phyloP scores from a whole-genome alignment of 2,113 vertebrate genomes.

The Epinephelus lanceolatus region DNA sequence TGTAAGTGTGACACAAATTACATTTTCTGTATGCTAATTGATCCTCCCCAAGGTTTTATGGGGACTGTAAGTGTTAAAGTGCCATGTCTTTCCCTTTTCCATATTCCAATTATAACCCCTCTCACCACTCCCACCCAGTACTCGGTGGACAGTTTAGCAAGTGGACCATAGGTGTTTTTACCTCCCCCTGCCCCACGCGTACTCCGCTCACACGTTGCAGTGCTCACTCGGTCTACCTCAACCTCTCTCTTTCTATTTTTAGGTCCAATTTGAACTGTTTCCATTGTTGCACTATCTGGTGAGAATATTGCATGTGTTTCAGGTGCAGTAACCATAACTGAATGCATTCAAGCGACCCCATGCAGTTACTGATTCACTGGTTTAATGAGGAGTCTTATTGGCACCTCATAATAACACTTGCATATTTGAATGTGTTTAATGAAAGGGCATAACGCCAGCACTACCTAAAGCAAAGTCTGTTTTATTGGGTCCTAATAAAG shows the following conservation, averaged over 20 bases:
- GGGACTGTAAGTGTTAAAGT: neutral
- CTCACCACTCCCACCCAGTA: neutral
- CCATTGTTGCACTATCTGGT: neutral
- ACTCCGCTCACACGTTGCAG: conserved; percentile 30
- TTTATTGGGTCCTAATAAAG: neutral
- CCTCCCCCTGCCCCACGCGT: neutral
- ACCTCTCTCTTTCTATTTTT: conserved; percentile 19
- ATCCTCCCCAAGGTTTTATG: neutral
- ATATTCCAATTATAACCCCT: conserved; percentile 36
- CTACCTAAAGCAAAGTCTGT: neutral
- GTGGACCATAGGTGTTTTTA: conserved; percentile 16
- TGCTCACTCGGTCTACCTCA: neutral
- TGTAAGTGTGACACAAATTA: neutral
- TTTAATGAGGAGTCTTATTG: conserved; percentile 24
- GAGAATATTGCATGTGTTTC: conserved; percentile 28
- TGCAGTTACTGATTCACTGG: neutral
- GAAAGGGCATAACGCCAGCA: neutral
- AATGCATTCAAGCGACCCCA: neutral
- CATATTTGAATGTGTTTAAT: conserved; percentile 11
- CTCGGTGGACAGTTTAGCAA: conserved; percentile 33
- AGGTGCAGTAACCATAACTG: neutral
- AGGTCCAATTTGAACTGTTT: conserved; percentile 22
- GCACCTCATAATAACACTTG: neutral
- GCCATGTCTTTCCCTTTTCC: neutral
- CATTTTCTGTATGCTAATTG: neutral